These are phyloP conservation scores for Campoplex nolae DNA, from an alignment of 2,888 invertebrate genomes.

Conservation along the genomic window DNA sequence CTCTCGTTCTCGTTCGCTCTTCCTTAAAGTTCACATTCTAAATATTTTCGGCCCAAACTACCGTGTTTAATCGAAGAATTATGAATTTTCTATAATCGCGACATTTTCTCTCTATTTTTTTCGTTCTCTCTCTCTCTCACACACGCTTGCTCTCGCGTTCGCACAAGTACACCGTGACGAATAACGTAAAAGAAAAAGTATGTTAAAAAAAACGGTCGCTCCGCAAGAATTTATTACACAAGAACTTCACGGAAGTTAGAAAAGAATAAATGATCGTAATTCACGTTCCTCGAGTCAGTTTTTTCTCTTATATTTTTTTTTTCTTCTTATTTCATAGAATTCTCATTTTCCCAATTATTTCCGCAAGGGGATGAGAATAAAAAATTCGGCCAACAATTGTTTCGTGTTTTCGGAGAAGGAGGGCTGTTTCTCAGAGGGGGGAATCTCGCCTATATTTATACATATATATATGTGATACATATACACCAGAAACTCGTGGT, in stretches of 20 bases:
- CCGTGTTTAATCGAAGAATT: slow-evolving; percentile 65
- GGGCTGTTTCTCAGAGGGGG: slow-evolving; percentile 21
- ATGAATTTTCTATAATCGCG: slow-evolving; percentile 62
- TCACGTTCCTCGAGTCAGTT: slow-evolving; percentile 67
- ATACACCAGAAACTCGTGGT: slow-evolving; percentile 33
- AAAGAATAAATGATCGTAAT: slow-evolving; percentile 71
- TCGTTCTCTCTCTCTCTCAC: neutral
- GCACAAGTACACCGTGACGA: neutral
- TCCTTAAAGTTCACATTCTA: slow-evolving; percentile 36
- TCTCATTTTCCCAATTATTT: slow-evolving; percentile 40
- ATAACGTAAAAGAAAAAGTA: slow-evolving; percentile 24
- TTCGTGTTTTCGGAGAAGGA: slow-evolving; percentile 52
- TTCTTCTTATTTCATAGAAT: slow-evolving; percentile 40
- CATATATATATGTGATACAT: slow-evolving; percentile 19
- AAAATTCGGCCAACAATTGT: neutral
- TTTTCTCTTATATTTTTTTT: slow-evolving; percentile 52
- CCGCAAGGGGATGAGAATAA: neutral
- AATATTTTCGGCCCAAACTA: slow-evolving; percentile 61
- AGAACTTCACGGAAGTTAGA: slow-evolving; percentile 80
- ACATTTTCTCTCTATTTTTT: slow-evolving; percentile 20
- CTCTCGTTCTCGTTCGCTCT: slow-evolving; percentile 1
- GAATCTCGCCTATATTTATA: slow-evolving; percentile 33
- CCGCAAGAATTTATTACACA: slow-evolving; percentile 70
- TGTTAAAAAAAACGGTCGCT: neutral
- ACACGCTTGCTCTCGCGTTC: slow-evolving; percentile 37